Conservation (phyloP, 2,888 invertebrate species). For the Neoitamus cyanurus region DNA sequence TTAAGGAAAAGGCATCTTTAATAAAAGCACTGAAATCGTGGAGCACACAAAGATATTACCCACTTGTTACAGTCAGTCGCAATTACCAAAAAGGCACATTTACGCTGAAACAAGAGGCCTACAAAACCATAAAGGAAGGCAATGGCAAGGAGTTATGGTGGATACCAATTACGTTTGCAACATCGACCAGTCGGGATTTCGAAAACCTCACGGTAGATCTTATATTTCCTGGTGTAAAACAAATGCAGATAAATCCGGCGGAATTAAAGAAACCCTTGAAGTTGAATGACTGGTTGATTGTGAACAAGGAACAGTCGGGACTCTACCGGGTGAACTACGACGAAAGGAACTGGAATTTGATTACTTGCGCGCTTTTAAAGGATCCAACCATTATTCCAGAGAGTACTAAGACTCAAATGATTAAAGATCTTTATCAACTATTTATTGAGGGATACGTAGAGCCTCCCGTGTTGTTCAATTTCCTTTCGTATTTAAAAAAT, state of each 20-base stretch:
- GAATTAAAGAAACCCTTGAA: slow-evolving; percentile 6
- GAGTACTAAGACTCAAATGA: slow-evolving; percentile 84
- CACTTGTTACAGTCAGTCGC: slow-evolving; percentile 68
- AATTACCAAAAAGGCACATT: slow-evolving; percentile 69
- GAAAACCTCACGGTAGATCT: slow-evolving; percentile 56
- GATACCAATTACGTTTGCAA: slow-evolving; percentile 64
- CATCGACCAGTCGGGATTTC: slow-evolving; percentile 57
- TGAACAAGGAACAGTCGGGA: slow-evolving; percentile 64
- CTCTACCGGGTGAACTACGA: slow-evolving; percentile 79
- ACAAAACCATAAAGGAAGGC: slow-evolving; percentile 55
- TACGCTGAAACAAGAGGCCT: slow-evolving; percentile 68
- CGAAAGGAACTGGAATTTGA: slow-evolving; percentile 71
- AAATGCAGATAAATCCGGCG: neutral
- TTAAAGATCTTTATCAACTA: slow-evolving; percentile 74
- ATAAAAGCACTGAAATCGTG: slow-evolving; percentile 70
- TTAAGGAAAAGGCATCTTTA: slow-evolving; percentile 62
- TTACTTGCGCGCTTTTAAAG: slow-evolving; percentile 73
- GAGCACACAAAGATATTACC: slow-evolving; percentile 73
- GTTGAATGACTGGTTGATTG: slow-evolving; percentile 62
- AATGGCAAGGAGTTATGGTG: slow-evolving; percentile 59
- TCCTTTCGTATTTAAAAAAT: slow-evolving; percentile 70
- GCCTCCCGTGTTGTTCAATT: slow-evolving; percentile 60
- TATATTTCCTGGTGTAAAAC: neutral
- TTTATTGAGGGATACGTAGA: neutral
- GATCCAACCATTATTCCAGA: slow-evolving; percentile 75